phyloP scores from a whole-genome alignment of 2,888 invertebrate species.

The Andrena haemorrhoa region DNA sequence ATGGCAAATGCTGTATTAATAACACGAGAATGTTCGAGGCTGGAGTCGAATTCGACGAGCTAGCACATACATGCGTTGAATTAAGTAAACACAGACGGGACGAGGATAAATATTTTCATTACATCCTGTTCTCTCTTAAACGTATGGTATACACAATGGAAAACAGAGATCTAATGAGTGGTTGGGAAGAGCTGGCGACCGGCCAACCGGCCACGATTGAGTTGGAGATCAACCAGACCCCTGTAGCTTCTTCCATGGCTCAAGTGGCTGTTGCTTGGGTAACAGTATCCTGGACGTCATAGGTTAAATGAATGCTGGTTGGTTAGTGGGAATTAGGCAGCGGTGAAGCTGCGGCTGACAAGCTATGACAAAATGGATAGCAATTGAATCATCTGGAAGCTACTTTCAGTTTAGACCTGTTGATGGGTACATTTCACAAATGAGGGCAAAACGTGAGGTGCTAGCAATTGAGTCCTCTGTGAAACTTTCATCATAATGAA shows the following conservation, averaged over 20 bases:
- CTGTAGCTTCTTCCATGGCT: not conserved
- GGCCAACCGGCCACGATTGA: constrained; percentile 28
- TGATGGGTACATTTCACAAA: too few relatives aligned
- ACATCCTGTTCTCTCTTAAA: constrained; percentile 17
- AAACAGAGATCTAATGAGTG: constrained; percentile 19
- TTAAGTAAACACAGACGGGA: constrained; percentile 31
- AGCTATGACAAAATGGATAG: not conserved
- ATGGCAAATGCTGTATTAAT: constrained; percentile 12
- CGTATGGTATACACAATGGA: constrained; percentile 10
- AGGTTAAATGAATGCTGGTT: not conserved
- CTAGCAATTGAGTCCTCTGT: too few relatives aligned
- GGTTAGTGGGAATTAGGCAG: not conserved
- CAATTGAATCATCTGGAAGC: not conserved
- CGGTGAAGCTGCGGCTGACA: not conserved
- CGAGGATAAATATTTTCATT: constrained; percentile 51
- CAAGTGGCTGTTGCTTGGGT: constrained; percentile 3
- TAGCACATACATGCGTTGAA: constrained; percentile 9
- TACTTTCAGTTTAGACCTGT: too few relatives aligned
- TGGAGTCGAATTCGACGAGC: constrained; percentile 13
- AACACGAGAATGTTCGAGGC: constrained; percentile 1
- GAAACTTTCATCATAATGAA: too few relatives aligned
- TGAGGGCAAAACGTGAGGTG: too few relatives aligned
- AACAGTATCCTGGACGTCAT: constrained; percentile 1
- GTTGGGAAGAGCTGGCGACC: constrained; percentile 30
- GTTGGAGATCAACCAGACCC: constrained; percentile 5